Percentiles rank a stretch among this genome's conserved stretches.
Conservation (phyloP, 1,140 invertebrate genomes). For the Acromyrmex charruanus region DNA sequence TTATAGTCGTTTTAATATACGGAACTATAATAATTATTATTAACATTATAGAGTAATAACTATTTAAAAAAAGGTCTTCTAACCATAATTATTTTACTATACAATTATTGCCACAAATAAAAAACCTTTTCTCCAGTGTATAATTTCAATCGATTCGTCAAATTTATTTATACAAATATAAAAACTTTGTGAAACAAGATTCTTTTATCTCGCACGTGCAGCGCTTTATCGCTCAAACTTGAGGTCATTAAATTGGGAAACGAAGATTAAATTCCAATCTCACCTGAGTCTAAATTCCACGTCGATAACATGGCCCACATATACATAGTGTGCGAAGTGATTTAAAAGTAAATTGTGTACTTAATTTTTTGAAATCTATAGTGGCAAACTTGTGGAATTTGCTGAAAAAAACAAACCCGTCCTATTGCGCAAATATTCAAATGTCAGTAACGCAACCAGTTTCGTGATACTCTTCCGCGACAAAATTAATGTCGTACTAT, state of each 20-base stretch:
- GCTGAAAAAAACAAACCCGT: constrained; percentile 36
- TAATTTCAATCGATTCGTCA: not conserved
- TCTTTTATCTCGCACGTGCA: not conserved
- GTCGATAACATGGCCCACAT: not conserved
- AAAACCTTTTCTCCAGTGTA: not conserved
- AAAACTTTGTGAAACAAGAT: not conserved
- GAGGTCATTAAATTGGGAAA: not conserved
- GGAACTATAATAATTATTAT: no score
- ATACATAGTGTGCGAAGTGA: not conserved
- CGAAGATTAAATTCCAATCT: not conserved
- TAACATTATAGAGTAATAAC: no score
- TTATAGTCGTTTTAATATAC: no score
- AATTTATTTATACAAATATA: not conserved
- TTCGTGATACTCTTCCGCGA: constrained; percentile 41
- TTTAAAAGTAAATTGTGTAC: not conserved
- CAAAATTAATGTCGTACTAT: constrained; percentile 23
- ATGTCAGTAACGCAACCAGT: constrained; percentile 31
- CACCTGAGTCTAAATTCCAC: not conserved
- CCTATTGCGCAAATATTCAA: constrained; percentile 22
- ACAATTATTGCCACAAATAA: no score
- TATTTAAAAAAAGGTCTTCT: no score
- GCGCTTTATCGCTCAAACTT: not conserved
- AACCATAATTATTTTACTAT: no score
- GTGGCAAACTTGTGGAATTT: not conserved
- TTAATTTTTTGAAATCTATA: constrained; percentile 11